Evolutionary conservation across 2,888 invertebrate species (phyloP), one percentile per base, ranked within the genome.

Genomic region (Trichogramma evanescens): DNA sequence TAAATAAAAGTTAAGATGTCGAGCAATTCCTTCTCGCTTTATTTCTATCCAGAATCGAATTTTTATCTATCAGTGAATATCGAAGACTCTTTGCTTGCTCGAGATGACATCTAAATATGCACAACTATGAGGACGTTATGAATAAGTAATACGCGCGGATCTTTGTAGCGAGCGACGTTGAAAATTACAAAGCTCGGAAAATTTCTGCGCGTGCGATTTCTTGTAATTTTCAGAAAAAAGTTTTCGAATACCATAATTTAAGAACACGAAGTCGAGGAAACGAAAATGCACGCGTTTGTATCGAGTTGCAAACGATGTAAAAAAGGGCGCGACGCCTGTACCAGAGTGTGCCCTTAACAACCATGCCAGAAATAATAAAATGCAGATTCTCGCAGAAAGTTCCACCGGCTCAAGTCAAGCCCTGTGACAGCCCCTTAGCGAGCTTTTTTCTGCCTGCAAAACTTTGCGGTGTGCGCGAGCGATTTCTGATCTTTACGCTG

Each of bases 341-440:
- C 26, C 26, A 52, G 54, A 63, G 54, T 26, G 42, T 68, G 68
- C 69, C 61, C 56, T 73, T 73, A 74, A 74, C 69, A 69, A 66
- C 68, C 70, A 65, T 64, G 67, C 63, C 68, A 70, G 73, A 72
- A 74, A 75, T 74, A 74, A 74, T 74, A 74, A 74, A 75, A 74
- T 73, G 73, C 73, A 74, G 72, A 74, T 73, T 69, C 63, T 50
- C 56, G 59, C 56, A 52, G 57, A 26, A 68, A 67, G 64, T 64
- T 66, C 58, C 49, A 63, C 53, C 13, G 48, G 41, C 52, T 13
- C 39, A 43, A 42, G 45, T 13, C 10, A 53, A 51, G 54, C 8
- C 54, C 44, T 6, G 48, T 48, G 45, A 45, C 65, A 54, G 59
- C 65, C 60, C 65, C 65, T 63, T 59, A 48, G 53, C 63, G 56